Evolutionary conservation across 1,140 invertebrate species (phyloP), one percentile per base, ranked within the genome.

Genomic region (Drosophila repleta): DNA sequence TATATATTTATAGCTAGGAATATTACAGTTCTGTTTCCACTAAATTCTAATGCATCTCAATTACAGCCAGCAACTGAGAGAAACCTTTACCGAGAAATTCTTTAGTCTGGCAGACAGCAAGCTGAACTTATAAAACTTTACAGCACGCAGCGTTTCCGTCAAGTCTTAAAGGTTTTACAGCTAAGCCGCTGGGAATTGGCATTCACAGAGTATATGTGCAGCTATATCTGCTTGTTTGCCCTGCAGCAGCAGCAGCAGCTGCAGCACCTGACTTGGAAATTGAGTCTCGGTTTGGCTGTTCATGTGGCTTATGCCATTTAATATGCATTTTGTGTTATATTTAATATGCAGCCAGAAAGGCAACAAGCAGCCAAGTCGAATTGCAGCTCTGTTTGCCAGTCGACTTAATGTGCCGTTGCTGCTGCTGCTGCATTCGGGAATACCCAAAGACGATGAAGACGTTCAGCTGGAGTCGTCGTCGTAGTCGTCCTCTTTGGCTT

Each of bases 281-380:
- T 37, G 32, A 20, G n/a, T 4, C 3, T 32, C 13, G 21, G 35
- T 24, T 35, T 48, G 21, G 10, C 11, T 70, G 65, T 82, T 77
- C 78, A 66, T 66, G 72, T 88, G 83, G 82, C 82, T 87, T 87
- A 87, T 83, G 82, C 74, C 81, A 90, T 90, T 90, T 90, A 90
- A 90, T 90, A 90, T 90, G 87, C 81, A 90, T 90, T 90, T 90
- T 90, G 87, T 87, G 82, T 90, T 80, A 90, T 90, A 90, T 90
- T 90, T 90, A 90, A 90, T 90, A 85, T 85, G 82, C 82, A 85
- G 74, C 85, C 56, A 65, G 57, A 76, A 46, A 55, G 29, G 29
- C 61, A 58, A 57, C 32, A 29, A 52, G 61, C 35, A 83, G 76
- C 76, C 81, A 85, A 85, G 52, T 87, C 67, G 61, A 82, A 85